These are phyloP conservation scores for Drosophila robusta DNA, from an alignment of 2,888 invertebrate species.

Conservation along the genomic window DNA sequence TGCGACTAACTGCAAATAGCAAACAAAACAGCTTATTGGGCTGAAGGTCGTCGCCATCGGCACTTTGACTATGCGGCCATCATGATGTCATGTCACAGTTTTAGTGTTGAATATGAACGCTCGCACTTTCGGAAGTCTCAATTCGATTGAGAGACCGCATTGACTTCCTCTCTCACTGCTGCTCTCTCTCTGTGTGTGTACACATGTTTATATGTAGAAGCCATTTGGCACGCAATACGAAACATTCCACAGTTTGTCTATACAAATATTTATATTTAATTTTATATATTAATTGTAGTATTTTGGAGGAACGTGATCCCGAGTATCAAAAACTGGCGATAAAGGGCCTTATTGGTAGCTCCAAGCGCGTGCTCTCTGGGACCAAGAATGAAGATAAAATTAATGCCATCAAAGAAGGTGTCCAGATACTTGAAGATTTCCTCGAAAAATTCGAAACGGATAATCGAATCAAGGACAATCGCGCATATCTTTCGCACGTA, in stretches of 20 bases:
- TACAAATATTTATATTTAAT: slow-evolving; percentile 24
- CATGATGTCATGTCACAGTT: slow-evolving; percentile 77
- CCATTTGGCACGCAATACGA: slow-evolving; percentile 21
- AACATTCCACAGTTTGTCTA: slow-evolving; percentile 36
- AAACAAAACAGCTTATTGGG: slow-evolving; percentile 1
- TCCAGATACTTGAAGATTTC: slow-evolving; percentile 90
- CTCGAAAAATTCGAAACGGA: slow-evolving; percentile 90
- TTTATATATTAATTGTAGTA: slow-evolving; percentile 76
- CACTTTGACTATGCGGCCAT: slow-evolving; percentile 39
- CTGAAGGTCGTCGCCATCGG: slow-evolving; percentile 47
- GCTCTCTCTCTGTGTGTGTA: slow-evolving; percentile 16
- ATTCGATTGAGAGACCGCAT: slow-evolving; percentile 37
- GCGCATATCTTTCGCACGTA: slow-evolving; percentile 88
- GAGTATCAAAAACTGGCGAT: slow-evolving; percentile 91
- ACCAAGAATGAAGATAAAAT: slow-evolving; percentile 92
- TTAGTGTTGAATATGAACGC: slow-evolving; percentile 47
- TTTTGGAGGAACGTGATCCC: slow-evolving; percentile 90
- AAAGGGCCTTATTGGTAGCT: slow-evolving; percentile 89
- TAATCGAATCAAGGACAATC: slow-evolving; percentile 89
- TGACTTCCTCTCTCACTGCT: slow-evolving; percentile 31
- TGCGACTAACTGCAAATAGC: background rate
- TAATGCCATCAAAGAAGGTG: slow-evolving; percentile 90
- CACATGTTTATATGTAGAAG: slow-evolving; percentile 16
- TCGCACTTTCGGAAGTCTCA: slow-evolving; percentile 55
- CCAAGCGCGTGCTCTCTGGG: slow-evolving; percentile 90